Base-by-base conservation (phyloP, 2,113 vertebrate genomes). In the Crocuta crocuta region DNA sequence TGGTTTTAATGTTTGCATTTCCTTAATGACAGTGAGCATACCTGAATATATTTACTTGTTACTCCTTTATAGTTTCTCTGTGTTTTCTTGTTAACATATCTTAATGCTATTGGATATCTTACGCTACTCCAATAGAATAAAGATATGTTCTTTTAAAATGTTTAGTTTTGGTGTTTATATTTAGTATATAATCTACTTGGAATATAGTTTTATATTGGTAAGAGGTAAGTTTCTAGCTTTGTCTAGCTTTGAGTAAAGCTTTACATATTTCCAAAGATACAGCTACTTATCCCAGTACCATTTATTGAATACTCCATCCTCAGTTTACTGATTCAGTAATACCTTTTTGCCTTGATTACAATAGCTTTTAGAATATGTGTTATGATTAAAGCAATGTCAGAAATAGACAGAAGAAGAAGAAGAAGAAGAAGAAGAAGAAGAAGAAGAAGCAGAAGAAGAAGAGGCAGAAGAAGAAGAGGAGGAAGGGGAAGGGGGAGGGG, bases 161-260 rank as follows among this genome's bases (percentile, higher is more conserved):
- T 73, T 82, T n/a, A 61, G 28, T 39, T 95, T 94, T 93, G 71
- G 24, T 96, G 81, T 81, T 48, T 35, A 65, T 80, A 80, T 94
- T 91, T 74, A 88, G 26, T 35, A 66, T 81, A 31, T 89, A 45
- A 80, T 79, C 21, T 71, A 24, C 4, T 33, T 35, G 24, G 43
- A 95, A 66, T 80, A 71, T 61, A 78, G 58, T 33, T 71, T 85
- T 84, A 28, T 55, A 71, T 0, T 55, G 28, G 45, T 48, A 1
- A 84, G 5, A 55, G 53, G 15, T 55, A 17, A 12, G 6, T 88
- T 50, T 45, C 70, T 78, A 63, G 53, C 53, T 50, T 50, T 50
- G 50, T 50, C 50, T 50, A 50, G 50, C 50, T 50, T 50, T 50
- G 50, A 50, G 50, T 12, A 50, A 50, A 50, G 55, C n/a, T 78